Evolutionary conservation across 2,797 vertebrate species (phyloP), one percentile per base, ranked within the genome.

Genomic region (Synanceia verrucosa): DNA sequence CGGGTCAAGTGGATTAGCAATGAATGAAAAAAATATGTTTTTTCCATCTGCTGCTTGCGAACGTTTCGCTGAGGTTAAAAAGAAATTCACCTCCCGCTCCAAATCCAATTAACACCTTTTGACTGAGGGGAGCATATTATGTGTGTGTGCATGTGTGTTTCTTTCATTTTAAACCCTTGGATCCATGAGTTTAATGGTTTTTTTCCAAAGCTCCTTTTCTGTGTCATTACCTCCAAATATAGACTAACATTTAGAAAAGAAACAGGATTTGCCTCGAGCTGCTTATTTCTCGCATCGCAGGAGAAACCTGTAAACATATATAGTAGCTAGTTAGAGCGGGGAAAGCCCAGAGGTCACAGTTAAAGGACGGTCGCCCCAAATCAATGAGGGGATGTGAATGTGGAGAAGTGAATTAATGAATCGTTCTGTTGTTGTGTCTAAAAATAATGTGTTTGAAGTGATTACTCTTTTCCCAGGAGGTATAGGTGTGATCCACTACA

Each of bases 151-250:
- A 3, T 28, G 61, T 50, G 46, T 59, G 19, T 70, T 19, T 39
- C n/a, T 80, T 43, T 66, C 47, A 14, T 19, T 64, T 66, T 77
- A 80, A 82, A 86, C 43, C 68, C 58, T 70, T 63, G 51, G 67
- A 73, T 78, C 59, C 68, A 64, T 29, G 57, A 47, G 57, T 79
- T 56, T 77, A 79, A 83, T 78, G 33, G 65, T 44, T 55, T 44
- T 76, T 46, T 76, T 62, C 55, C 29, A 68, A 86, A 78, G 63
- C 70, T 72, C 50, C 24, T 79, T 86, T 85, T 79, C 65, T 41
- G 62, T 80, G 75, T 72, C 77, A 86, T 88, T 83, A 78, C 71
- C 78, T 82, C 62, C 79, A 86, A 84, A 84, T 84, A 82, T 74
- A 82, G 80, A 69, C 56, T 24, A 78, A 73, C 21, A 43, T 78